Percentiles rank a stretch among this genome's conserved stretches.
phyloP scores from a whole-genome alignment of 2,888 invertebrate species.

The Lepidocyrtoides sp. region DNA sequence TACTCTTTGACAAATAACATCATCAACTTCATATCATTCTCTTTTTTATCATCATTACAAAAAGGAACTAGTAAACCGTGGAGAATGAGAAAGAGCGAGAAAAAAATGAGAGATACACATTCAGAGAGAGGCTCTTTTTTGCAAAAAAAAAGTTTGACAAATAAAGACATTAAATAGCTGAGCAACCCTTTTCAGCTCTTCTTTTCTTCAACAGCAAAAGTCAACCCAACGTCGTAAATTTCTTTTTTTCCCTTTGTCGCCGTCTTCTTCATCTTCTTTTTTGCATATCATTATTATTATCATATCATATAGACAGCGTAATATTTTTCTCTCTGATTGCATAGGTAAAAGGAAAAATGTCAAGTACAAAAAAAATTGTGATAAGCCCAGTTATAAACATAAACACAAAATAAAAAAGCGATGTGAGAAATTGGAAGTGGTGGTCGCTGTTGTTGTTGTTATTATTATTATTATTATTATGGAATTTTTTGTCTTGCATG shows the following conservation, averaged over 20 bases:
- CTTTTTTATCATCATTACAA: slow-evolving; percentile 36
- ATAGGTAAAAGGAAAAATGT: slow-evolving; percentile 38
- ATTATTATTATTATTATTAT: too few relatives aligned
- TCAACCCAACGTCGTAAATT: slow-evolving; percentile 46
- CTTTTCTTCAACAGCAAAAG: slow-evolving; percentile 3
- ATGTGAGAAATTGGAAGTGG: background rate
- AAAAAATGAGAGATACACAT: background rate
- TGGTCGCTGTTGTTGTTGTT: background rate
- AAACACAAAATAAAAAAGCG: background rate
- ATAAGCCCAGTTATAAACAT: slow-evolving; percentile 23
- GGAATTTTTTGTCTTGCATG: background rate
- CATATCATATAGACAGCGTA: slow-evolving; percentile 48
- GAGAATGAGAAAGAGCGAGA: background rate
- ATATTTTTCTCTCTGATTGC: slow-evolving; percentile 11
- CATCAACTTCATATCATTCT: slow-evolving; percentile 59
- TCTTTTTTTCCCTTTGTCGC: slow-evolving; percentile 35
- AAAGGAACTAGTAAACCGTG: background rate
- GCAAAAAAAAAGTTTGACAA: slow-evolving; percentile 63
- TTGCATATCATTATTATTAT: slow-evolving; percentile 59
- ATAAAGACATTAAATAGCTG: slow-evolving; percentile 69
- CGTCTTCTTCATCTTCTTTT: slow-evolving; percentile 42
- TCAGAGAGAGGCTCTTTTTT: background rate
- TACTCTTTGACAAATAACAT: slow-evolving; percentile 59
- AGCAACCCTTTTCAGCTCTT: slow-evolving; percentile 44
- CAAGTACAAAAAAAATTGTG: slow-evolving; percentile 23